Base-by-base conservation (phyloP, 2,888 invertebrate genomes). In the Spisula solida region DNA sequence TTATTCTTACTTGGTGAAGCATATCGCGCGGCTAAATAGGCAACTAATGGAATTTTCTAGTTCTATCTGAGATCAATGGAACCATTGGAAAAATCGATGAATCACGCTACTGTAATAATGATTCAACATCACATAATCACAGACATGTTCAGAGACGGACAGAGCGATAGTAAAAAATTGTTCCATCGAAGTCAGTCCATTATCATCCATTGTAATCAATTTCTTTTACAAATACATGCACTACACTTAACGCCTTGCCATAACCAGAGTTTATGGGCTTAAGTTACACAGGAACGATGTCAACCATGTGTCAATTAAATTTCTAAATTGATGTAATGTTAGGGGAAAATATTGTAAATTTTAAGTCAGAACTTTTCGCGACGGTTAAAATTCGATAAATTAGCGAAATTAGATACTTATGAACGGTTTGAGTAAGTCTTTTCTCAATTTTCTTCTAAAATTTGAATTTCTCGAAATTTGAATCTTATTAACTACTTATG, bases 31-130 rank as follows among this genome's bases (percentile, higher is more conserved):
- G 25, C 55, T 85, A 79, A 83, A 85, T 41, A 55, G 75, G 56
- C 41, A 51, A 55, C 89, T 89, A 89, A 89, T 89, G 89, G 89
- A 89, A 89, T 89, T 89, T 83, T 80, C 89, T 86, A 86, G 89
- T 89, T 88, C 56, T 86, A 41, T 5, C 31, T 20, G 1, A 29
- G 51, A 81, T 81, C 81, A 66, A 81, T 81, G 51, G n/a, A 55
- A 51, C 66, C 48, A 81, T 5, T 2, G 41, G 8, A 31, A 29
- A 51, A 29, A 47, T 47, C 31, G 48, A 81, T 75, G 81, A 86
- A 81, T 86, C 81, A 81, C 86, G 60, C 75, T 29, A 34, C 25
- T 16, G 4, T 41, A 2, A 83, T 48, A 34, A 25, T 25, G 75
- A 18, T 41, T 41, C 18, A 31, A 75, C 14, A 5, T 75, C 31